Evolutionary conservation across 2,113 vertebrate genomes (phyloP), one percentile per base, ranked within the genome.

Genomic region (Gorilla gorilla): DNA sequence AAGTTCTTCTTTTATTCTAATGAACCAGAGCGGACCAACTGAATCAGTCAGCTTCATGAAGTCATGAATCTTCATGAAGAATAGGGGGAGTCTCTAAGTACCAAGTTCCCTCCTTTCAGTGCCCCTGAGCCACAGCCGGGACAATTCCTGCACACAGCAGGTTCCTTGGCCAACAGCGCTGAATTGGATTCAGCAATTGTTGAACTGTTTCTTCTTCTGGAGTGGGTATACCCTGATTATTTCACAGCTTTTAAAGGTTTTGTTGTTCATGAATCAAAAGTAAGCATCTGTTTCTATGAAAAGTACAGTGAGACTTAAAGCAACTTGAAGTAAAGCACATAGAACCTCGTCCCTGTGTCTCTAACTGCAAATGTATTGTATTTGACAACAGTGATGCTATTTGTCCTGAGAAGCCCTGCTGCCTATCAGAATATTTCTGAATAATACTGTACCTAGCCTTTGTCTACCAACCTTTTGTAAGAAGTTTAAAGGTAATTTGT

Each of bases 401-500:
- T 87, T 83, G 64, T 94, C 59, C 13, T 38, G 4, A 72, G 75
- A 93, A 96, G 25, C 50, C 59, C 86, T 38, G 61, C 66, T 96
- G 86, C 81, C 64, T 80, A 2, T 93, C 85, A 86, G 93, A 95
- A 88, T 43, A 76, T 96, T 95, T 90, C 82, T 52, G 20, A 64
- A 23, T 75, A 96, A 75, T 35, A 12, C 64, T 78, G 27, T 55
- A 92, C n/a, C 45, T 94, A 22, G 38, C 64, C 92, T 97, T 97
- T 96, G 86, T 92, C 96, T 90, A 61, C 55, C 40, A n/a, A 55
- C 38, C 93, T 96, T 96, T 82, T 83, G 40, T 94, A 73, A 92
- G 76, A 73, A 61, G 38, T 92, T 55, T 93, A 93, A 96, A 90
- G 45, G 84, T 78, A 96, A 93, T 97, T 97, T 97, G 80, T 97